Base-by-base conservation (phyloP, 2,888 invertebrate species). In the Plutella xylostella region DNA sequence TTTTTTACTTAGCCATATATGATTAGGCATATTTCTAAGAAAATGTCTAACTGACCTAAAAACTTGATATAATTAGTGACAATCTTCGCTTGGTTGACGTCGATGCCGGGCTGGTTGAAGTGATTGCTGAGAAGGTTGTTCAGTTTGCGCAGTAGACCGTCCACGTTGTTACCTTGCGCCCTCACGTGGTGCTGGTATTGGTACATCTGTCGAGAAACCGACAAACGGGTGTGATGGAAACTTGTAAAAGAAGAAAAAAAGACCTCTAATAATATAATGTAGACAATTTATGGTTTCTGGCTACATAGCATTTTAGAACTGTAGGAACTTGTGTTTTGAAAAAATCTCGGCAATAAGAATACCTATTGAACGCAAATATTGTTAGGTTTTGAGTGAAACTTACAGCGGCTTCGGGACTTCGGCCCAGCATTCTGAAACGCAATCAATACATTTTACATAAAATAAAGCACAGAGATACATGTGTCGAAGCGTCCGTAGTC, bases 351-450 rank as follows among this genome's bases (percentile, higher is more conserved):
- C n/a, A n/a, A n/a, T n/a, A n/a, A n/a, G n/a, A n/a, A n/a, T n/a
- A n/a, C n/a, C n/a, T n/a, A n/a, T n/a, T n/a, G n/a, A n/a, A n/a
- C n/a, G n/a, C n/a, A n/a, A n/a, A n/a, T n/a, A n/a, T 22, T 22
- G 22, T 28, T 9, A 4, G 28, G 3, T 28, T 28, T 28, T 28
- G 3, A 28, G n/a, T 28, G 4, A 38, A 52, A 85, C 87, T 87
- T 67, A 89, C 89, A 1, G 90, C 87, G 19, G 90, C 89, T 50
- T 90, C 91, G 45, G 86, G 82, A 52, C 86, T 86, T 45, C 88
- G 80, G 1, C 90, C 90, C 31, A 91, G 79, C 85, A 89, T 88
- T 55, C 90, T 90, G 68, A 20, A 85, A 71, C 38, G 15, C 45
- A 39, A 48, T 48, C 12, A 14, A 15, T 15, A 33, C 33, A 33